These are phyloP conservation scores for Himantopus leucocephalus DNA, from an alignment of 2,113 vertebrate species.

Conservation along the genomic window DNA sequence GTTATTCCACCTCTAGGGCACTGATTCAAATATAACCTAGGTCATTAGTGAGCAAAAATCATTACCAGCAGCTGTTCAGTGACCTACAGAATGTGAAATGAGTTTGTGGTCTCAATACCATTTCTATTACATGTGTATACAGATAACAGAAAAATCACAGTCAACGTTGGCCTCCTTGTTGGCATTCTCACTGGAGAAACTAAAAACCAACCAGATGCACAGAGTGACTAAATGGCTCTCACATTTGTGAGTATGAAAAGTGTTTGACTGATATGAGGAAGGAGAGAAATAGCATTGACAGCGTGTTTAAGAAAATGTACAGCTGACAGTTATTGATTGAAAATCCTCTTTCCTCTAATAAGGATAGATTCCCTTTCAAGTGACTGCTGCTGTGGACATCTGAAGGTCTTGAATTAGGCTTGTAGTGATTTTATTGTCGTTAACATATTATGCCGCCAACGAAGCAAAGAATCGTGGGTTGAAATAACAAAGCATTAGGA, in stretches of 20 bases:
- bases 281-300: conserved; percentile 23
- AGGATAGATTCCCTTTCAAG: conserved; percentile 59
- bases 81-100: conserved; percentile 54
- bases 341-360: conserved; percentile 46
- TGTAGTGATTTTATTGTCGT: conserved; percentile 7
- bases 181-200: neutral
- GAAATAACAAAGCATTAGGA: conserved; percentile 56
- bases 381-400: conserved; percentile 30
- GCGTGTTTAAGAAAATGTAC: conserved; percentile 45
- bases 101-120: conserved; percentile 7
- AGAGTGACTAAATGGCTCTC: conserved; percentile 29
- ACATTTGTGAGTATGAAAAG: conserved; percentile 11
- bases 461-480: conserved; percentile 27
- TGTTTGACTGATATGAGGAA: conserved; percentile 2
- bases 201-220: conserved; percentile 9
- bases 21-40: conserved; percentile 61
- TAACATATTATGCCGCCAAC: conserved; percentile 7
- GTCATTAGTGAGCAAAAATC: conserved; percentile 67
- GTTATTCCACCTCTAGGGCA: conserved; percentile 59
- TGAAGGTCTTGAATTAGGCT: conserved; percentile 12
- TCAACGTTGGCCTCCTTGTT: neutral
- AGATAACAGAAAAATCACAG: conserved; percentile 15
- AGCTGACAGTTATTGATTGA: conserved; percentile 62
- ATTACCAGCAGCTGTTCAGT: conserved; percentile 64
- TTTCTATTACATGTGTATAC: neutral